phyloP scores from a whole-genome alignment of 2,797 vertebrate genomes.

The Sternotherus odoratus region DNA sequence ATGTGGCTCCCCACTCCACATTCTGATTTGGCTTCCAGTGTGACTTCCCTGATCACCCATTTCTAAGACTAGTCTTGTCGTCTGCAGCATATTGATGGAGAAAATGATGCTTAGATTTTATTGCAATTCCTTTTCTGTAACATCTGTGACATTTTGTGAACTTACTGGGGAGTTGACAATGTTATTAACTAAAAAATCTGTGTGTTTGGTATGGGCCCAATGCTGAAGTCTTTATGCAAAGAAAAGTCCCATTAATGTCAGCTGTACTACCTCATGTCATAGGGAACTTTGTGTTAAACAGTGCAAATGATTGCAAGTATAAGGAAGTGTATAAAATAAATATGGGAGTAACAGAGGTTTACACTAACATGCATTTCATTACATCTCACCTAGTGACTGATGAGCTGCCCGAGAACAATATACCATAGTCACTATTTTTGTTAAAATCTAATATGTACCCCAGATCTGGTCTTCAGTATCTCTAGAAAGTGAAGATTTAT shows the following conservation, averaged over 20 bases:
- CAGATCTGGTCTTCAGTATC: not conserved
- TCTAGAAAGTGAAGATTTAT: not conserved
- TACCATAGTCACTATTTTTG: not conserved
- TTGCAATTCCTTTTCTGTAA: not conserved
- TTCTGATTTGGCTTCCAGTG: too few species aligned
- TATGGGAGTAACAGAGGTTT: not conserved
- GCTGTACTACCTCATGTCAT: not conserved
- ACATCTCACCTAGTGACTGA: not conserved
- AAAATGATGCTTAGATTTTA: not conserved
- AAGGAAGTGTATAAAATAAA: not conserved
- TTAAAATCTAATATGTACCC: accelerated
- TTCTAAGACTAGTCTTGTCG: too few species aligned
- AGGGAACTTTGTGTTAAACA: not conserved
- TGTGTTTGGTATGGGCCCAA: not conserved
- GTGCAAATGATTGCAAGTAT: not conserved
- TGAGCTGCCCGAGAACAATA: not conserved
- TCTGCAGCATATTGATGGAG: not conserved
- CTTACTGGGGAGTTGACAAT: not conserved
- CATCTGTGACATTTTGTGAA: not conserved
- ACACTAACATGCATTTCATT: not conserved
- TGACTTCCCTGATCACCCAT: too few species aligned
- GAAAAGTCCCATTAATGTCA: not conserved
- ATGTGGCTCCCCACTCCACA: too few species aligned
- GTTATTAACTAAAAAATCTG: accelerated
- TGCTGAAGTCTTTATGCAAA: not conserved